Percentiles rank a stretch among this genome's conserved stretches.
phyloP scores from a whole-genome alignment of 64 coral and sea anemone species.

The Pocillopora damicornis region DNA sequence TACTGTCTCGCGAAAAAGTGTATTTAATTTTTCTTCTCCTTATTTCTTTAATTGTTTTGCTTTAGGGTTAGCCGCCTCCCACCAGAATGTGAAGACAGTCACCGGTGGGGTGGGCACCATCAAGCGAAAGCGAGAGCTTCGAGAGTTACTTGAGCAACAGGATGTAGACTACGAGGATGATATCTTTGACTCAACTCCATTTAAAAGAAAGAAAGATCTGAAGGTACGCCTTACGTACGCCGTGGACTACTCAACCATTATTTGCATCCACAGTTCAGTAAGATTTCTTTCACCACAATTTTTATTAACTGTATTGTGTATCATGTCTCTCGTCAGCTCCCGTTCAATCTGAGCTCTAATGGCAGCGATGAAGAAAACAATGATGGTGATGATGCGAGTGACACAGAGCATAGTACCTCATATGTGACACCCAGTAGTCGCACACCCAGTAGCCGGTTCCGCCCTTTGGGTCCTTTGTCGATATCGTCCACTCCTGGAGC shows the following conservation, averaged over 20 bases:
- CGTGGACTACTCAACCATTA: too few species aligned
- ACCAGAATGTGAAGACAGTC: conserved; percentile 44
- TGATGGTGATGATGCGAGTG: conserved; percentile 30
- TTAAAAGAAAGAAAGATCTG: conserved; percentile 61
- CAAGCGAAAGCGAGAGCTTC: conserved; percentile 77
- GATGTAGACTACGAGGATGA: conserved; percentile 91
- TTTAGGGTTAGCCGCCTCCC: conserved; percentile 5
- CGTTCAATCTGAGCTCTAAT: conserved; percentile 39
- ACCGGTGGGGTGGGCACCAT: conserved; percentile 81
- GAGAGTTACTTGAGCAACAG: conserved; percentile 77
- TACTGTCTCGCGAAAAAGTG: too few species aligned
- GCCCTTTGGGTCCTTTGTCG: conserved; percentile 70
- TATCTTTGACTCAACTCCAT: conserved; percentile 92
- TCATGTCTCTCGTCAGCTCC: conserved; percentile 29
- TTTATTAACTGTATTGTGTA: background rate
- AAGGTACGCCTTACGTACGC: conserved; percentile 38
- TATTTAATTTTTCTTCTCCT: background rate
- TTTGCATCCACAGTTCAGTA: too few species aligned
- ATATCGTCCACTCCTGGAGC: conserved; percentile 39
- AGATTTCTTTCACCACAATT: too few species aligned
- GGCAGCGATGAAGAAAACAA: conserved; percentile 48
- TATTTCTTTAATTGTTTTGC: background rate
- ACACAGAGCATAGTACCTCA: conserved; percentile 22
- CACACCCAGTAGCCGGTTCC: conserved; percentile 70
- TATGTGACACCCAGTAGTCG: conserved; percentile 71